Conservation (phyloP, 2,888 invertebrate genomes). For the Mechanitis messenoides region DNA sequence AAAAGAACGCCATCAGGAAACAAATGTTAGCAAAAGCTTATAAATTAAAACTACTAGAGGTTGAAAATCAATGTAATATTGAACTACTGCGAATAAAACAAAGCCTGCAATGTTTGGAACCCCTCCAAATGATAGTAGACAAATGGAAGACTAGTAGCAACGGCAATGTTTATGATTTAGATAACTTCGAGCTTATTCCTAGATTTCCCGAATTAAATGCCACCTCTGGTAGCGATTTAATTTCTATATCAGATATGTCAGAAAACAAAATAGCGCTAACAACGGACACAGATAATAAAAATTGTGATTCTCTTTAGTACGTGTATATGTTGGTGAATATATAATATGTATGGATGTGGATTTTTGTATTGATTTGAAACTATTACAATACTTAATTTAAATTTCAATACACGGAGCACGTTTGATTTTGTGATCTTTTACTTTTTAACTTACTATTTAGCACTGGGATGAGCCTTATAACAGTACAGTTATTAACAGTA, state of each 20-base stretch:
- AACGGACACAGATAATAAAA: constrained; percentile 13
- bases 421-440: too few relatives aligned
- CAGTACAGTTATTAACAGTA: too few relatives aligned
- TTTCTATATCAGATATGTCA: constrained; percentile 37
- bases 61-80: constrained; percentile 70
- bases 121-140: constrained; percentile 58
- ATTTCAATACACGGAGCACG: too few relatives aligned
- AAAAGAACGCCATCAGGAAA: constrained; percentile 66
- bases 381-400: neutral
- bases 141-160: constrained; percentile 56
- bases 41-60: constrained; percentile 61
- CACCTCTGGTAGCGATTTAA: constrained; percentile 42
- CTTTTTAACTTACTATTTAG: too few relatives aligned
- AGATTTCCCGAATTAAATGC: constrained; percentile 53
- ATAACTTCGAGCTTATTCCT: constrained; percentile 56
- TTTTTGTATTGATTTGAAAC: neutral
- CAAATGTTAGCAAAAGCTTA: constrained; percentile 70
- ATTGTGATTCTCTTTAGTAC: neutral
- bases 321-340: neutral
- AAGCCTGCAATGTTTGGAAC: constrained; percentile 65
- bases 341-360: neutral
- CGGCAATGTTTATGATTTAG: constrained; percentile 44
- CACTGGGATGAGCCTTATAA: too few relatives aligned
- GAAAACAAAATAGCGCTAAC: constrained; percentile 29
- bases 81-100: constrained; percentile 66